Evolutionary conservation across 1,140 invertebrate species (phyloP).

Genomic region (Prorops nasuta): DNA sequence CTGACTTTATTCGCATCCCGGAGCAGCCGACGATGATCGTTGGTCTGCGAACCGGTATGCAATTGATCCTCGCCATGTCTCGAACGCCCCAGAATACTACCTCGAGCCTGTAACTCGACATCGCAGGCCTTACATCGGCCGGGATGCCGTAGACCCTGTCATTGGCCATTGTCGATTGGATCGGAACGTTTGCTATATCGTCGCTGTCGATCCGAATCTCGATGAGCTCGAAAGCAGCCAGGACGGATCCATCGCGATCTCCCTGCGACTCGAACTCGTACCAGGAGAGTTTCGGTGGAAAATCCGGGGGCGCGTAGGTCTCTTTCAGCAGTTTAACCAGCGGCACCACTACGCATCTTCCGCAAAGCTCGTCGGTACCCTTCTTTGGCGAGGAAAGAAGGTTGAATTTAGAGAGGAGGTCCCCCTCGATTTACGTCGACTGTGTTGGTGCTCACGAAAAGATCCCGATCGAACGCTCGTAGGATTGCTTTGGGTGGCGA

Average conservation of each 20-base stretch:
- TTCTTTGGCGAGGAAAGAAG: conserved; percentile 27
- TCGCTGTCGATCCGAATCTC: conserved; percentile 49
- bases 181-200: conserved; percentile 31
- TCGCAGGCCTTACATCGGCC: conserved; percentile 54
- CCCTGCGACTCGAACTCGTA: conserved; percentile 51
- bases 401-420: too few species aligned
- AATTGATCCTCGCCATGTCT: conserved; percentile 56
- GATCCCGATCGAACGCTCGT: conserved; percentile 49
- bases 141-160: conserved; percentile 51
- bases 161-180: conserved; percentile 23
- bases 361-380: conserved; percentile 58
- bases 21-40: conserved; percentile 60
- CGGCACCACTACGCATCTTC: conserved; percentile 55
- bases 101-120: conserved; percentile 55
- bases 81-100: conserved; percentile 66
- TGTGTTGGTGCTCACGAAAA: conserved; percentile 43
- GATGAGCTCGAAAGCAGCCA: conserved; percentile 61
- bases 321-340: conserved; percentile 54
- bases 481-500: conserved; percentile 54
- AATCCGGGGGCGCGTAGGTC: conserved; percentile 50
- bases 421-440: too few species aligned
- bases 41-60: conserved; percentile 54
- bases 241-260: conserved; percentile 54
- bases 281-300: conserved; percentile 60
- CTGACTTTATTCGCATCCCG: conserved; percentile 57